Evolutionary conservation across 2,113 vertebrate genomes (phyloP), one percentile per base, ranked within the genome.

Genomic region (Mustela nigripes): DNA sequence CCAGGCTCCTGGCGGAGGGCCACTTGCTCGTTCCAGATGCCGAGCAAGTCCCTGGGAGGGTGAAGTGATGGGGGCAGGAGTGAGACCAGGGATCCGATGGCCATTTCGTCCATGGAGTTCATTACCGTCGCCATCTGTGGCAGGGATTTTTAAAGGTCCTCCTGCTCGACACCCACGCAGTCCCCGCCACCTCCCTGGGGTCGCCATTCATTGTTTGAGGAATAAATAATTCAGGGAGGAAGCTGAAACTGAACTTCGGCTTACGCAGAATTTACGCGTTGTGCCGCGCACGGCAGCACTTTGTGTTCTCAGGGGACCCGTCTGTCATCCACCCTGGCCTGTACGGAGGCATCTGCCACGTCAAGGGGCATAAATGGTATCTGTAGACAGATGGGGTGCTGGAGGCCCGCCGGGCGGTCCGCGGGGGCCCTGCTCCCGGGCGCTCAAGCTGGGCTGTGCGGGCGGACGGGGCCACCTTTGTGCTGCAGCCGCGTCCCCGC

Each of bases 151-250:
- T 93, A 31, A 96, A 98, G 92, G 28, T 63, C 63, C 81, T 96
- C 48, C 56, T 2, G 48, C 48, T 67, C 80, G 5, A 0, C n/a
- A 4, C 33, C 48, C 60, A 48, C 0, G 7, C 11, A 2, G n/a
- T 22, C 81, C 42, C 45, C 50, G 53, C 97, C 31, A 11, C 73
- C 31, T n/a, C 78, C 50, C 33, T 21, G 69, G 14, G 60, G 45
- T 89, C 33, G 11, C 74, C 79, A 33, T 82, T 89, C 92, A 67
- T 69, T 90, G 48, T 89, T 60, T 71, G 58, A 69, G 48, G 97
- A 97, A 98, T 98, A 97, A 98, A 98, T 98, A 96, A 98, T 98
- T 97, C 81, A 97, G 79, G 94, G 94, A 97, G 96, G 95, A 89
- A 97, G 95, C 67, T 11, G 31, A 95, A 94, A 56, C 53, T 42